Percentiles rank a stretch among this genome's conserved stretches.
Conservation (phyloP, 2,888 invertebrate genomes). For the Sphaerophoria taeniata region DNA sequence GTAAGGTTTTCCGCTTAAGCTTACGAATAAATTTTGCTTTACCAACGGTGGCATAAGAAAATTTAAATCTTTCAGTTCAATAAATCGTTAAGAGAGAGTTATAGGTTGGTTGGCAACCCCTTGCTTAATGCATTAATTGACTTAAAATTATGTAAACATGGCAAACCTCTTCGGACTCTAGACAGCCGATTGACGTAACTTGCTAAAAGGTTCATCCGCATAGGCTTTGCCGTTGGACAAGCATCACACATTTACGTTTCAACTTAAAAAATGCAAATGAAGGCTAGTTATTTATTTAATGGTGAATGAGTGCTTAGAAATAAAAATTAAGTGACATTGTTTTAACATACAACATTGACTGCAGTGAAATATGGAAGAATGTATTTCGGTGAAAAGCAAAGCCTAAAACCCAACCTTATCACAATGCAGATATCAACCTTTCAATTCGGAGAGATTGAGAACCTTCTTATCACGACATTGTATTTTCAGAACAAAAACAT, state of each 20-base stretch:
- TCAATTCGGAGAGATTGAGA: constrained; percentile 58
- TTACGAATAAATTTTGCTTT: no score
- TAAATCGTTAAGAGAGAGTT: no score
- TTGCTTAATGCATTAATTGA: no score
- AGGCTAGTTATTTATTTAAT: neutral
- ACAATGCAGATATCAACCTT: constrained; percentile 77
- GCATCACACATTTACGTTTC: no score
- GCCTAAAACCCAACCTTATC: constrained; percentile 78
- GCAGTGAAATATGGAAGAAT: no score
- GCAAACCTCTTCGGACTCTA: constrained; percentile 40
- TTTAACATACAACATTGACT: no score
- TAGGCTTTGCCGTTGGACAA: neutral
- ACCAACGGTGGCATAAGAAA: no score
- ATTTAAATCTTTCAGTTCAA: no score
- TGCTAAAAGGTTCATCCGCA: constrained; percentile 46
- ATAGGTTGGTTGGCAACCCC: no score
- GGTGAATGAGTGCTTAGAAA: no score
- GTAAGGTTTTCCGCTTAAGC: no score
- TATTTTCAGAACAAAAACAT: constrained; percentile 57
- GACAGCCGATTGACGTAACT: constrained; percentile 35
- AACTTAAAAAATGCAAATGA: neutral
- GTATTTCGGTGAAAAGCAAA: constrained; percentile 27
- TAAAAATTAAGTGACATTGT: no score
- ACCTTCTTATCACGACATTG: constrained; percentile 66
- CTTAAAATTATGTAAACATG: constrained; percentile 45